Evolutionary conservation across 2,888 invertebrate genomes (phyloP).

Genomic region (Onthophagus sagittarius): DNA sequence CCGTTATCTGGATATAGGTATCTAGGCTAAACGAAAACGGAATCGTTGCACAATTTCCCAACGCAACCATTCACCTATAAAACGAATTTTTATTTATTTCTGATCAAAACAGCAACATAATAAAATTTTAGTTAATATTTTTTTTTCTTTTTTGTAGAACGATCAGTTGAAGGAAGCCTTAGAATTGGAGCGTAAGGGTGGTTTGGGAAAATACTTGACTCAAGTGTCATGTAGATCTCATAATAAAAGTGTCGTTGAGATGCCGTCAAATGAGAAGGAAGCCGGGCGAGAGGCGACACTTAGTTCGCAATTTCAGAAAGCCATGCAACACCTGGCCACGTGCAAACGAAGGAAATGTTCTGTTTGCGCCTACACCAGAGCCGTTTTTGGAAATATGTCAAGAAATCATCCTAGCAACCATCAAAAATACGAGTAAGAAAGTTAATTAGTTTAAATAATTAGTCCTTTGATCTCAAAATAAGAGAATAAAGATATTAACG

Average conservation of each 20-base stretch:
- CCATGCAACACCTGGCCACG: conserved; percentile 53
- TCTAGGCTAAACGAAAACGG: conserved; percentile 2
- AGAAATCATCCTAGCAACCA: conserved; percentile 35
- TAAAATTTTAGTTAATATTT: not conserved
- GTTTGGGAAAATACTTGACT: conserved; percentile 48
- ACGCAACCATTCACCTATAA: not conserved
- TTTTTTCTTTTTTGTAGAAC: conserved; percentile 46
- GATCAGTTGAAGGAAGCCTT: conserved; percentile 55
- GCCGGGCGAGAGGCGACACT: conserved; percentile 51
- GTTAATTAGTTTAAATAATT: not conserved
- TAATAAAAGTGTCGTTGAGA: not conserved
- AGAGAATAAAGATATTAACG: too few species aligned
- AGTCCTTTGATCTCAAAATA: too few species aligned
- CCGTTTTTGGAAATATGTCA: conserved; percentile 54
- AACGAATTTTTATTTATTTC: not conserved
- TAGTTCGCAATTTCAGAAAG: conserved; percentile 53
- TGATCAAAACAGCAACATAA: not conserved
- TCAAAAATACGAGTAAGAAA: conserved; percentile 49
- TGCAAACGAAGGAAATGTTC: conserved; percentile 57
- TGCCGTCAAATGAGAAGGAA: conserved; percentile 29
- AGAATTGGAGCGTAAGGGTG: conserved; percentile 50
- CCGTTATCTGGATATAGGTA: conserved; percentile 11
- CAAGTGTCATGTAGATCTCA: conserved; percentile 44
- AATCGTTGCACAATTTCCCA: not conserved
- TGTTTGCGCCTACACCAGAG: conserved; percentile 57